Percentiles rank a stretch among this genome's conserved stretches.
These are phyloP conservation scores for Nicator chloris DNA, from an alignment of 2,113 vertebrate species.

Conservation along the genomic window DNA sequence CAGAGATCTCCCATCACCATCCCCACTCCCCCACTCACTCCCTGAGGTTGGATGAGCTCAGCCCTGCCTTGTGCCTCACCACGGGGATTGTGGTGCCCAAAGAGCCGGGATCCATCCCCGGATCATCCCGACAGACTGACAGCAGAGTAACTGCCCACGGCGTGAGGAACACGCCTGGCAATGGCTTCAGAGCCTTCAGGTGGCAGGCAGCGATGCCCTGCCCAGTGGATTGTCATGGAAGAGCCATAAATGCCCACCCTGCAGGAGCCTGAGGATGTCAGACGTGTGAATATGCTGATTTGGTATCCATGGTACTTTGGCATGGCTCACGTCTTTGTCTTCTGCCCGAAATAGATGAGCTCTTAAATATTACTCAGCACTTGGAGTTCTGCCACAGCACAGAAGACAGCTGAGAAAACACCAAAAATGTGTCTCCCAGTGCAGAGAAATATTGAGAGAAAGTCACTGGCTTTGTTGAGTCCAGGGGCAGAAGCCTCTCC, in stretches of 20 bases:
- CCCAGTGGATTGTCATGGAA: not conserved
- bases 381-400: slow-evolving; percentile 33
- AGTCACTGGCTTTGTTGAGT: not conserved
- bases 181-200: not conserved
- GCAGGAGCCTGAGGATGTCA: not conserved
- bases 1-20: no score
- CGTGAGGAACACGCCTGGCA: not conserved
- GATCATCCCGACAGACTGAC: not conserved
- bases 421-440: slow-evolving; percentile 1
- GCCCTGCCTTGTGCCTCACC: not conserved
- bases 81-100: not conserved
- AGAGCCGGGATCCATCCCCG: not conserved
- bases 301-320: slow-evolving; percentile 44
- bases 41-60: fast-evolving
- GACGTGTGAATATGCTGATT: not conserved
- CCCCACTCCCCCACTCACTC: no score
- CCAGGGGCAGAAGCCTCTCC: not conserved
- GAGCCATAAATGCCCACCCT: not conserved
- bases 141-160: not conserved
- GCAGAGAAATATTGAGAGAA: slow-evolving; percentile 8
- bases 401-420: slow-evolving; percentile 21
- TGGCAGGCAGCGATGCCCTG: not conserved
- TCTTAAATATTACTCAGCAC: slow-evolving; percentile 53
- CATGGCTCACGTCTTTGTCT: slow-evolving; percentile 45
- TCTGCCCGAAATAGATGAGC: slow-evolving; percentile 23